phyloP scores from a whole-genome alignment of 2,888 invertebrate species.

The Dyspetes luteomarginatus region DNA sequence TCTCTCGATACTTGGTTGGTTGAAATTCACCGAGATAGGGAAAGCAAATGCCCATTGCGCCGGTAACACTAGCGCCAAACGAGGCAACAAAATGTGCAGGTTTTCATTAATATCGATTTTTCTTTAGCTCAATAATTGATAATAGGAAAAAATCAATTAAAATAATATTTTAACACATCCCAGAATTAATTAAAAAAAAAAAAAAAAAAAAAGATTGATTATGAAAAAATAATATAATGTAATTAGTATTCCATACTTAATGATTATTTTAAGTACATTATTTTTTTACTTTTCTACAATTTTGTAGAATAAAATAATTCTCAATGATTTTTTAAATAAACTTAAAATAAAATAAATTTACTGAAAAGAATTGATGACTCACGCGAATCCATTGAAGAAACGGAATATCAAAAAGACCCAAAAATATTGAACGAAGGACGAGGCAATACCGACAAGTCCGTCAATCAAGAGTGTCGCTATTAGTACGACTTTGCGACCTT shows the following conservation, averaged over 20 bases:
- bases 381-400: constrained; percentile 92
- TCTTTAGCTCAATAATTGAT: neutral
- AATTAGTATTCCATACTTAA: too few relatives aligned
- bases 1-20: constrained; percentile 91
- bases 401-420: constrained; percentile 89
- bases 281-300: too few relatives aligned
- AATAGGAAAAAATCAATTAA: neutral
- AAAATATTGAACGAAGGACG: constrained; percentile 90
- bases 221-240: too few relatives aligned
- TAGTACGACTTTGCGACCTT: constrained; percentile 90
- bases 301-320: too few relatives aligned
- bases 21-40: constrained; percentile 93
- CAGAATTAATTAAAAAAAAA: too few relatives aligned
- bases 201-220: too few relatives aligned
- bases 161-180: too few relatives aligned
- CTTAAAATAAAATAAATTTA: neutral
- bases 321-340: constrained; percentile 1
- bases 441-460: constrained; percentile 89
- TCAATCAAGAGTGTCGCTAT: constrained; percentile 90
- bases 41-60: constrained; percentile 93
- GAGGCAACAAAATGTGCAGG: constrained; percentile 14
- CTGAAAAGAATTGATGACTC: constrained; percentile 82
- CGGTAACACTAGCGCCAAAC: constrained; percentile 87
- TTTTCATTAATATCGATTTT: constrained; percentile 31
- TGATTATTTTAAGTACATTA: too few relatives aligned